Percentiles rank a stretch among this genome's conserved stretches.
Conservation (phyloP, 37 sponge, comb jelly and placozoan species). For the Aplysina aerophoba region DNA sequence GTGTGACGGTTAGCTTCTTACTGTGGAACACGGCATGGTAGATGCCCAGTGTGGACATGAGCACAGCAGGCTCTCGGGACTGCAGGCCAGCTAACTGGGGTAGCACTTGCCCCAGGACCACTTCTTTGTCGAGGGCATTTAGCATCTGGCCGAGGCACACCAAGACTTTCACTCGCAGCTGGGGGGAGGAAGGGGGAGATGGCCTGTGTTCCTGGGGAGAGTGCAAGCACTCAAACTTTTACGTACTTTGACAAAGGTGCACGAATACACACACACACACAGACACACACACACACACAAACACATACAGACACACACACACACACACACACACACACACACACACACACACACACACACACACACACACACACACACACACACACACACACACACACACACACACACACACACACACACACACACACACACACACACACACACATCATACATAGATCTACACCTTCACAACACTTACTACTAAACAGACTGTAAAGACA, state of each 20-base stretch:
- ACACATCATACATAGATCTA: neutral
- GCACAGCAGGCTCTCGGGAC: slow-evolving; percentile 80
- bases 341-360: too few relatives aligned
- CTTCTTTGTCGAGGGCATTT: slow-evolving; percentile 73
- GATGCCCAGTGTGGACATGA: slow-evolving; percentile 86
- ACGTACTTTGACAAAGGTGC: too few relatives aligned
- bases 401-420: too few relatives aligned
- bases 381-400: too few relatives aligned
- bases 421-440: slow-evolving; percentile 19
- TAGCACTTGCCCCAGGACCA: slow-evolving; percentile 67
- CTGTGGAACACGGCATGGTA: slow-evolving; percentile 51
- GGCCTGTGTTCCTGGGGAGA: neutral
- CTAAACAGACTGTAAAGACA: neutral
- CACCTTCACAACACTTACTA: neutral
- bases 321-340: too few relatives aligned
- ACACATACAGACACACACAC: too few relatives aligned
- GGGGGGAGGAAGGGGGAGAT: neutral
- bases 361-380: too few relatives aligned
- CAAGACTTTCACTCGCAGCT: slow-evolving; percentile 78
- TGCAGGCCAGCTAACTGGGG: slow-evolving; percentile 59
- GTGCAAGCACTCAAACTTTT: neutral
- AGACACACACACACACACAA: too few relatives aligned
- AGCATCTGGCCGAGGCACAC: slow-evolving; percentile 73
- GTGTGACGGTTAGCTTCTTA: slow-evolving; percentile 71
- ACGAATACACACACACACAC: too few relatives aligned